Evolutionary conservation across 2,113 vertebrate species (phyloP), one percentile per base, ranked within the genome.

Genomic region (Thalassarche chlororhynchos): DNA sequence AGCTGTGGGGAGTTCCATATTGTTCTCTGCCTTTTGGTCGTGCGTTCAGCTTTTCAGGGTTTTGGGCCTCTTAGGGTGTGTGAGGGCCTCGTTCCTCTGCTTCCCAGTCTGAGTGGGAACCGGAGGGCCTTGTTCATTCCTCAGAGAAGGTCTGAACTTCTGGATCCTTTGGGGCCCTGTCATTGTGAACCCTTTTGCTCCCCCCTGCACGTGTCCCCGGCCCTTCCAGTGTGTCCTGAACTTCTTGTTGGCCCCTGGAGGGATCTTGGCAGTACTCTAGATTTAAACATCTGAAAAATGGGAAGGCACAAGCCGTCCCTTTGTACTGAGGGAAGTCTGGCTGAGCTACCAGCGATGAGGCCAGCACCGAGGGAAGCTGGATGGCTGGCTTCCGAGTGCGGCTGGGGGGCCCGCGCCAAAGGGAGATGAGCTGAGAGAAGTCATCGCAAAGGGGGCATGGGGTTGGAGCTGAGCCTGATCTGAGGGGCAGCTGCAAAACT

Each of bases 261-360:
- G 92, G 58, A 80, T 94, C 84, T 91, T 91, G 78, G 93, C 66
- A 74, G 49, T 79, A 79, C 40, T 95, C 81, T 84, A 96, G 84
- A 85, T 91, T 83, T 66, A 83, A 90, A 91, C 78, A 74, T 96
- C 44, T 93, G 90, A 95, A 85, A 86, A 95, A 69, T 0, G 40
- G 81, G 36, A 91, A 95, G 84, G 84, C 87, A 86, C 78, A 84
- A 89, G 65, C 60, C 3, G 5, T 84, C 70, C 78, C 36, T 97
- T 90, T 96, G 81, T 93, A 69, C 44, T 69, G 57, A 74, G 49
- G 36, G 75, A 72, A 94, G n/a, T 88, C 78, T 86, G 78, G 92
- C 87, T 2, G 2, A 69, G 58, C 66, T 90, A 60, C 51, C 74
- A 87, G 69, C 7, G 2, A 42, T 57, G 84, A 93, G 74, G 83